These are phyloP conservation scores for Macrosiphum euphorbiae DNA, from an alignment of 2,888 invertebrate genomes.

Conservation along the genomic window DNA sequence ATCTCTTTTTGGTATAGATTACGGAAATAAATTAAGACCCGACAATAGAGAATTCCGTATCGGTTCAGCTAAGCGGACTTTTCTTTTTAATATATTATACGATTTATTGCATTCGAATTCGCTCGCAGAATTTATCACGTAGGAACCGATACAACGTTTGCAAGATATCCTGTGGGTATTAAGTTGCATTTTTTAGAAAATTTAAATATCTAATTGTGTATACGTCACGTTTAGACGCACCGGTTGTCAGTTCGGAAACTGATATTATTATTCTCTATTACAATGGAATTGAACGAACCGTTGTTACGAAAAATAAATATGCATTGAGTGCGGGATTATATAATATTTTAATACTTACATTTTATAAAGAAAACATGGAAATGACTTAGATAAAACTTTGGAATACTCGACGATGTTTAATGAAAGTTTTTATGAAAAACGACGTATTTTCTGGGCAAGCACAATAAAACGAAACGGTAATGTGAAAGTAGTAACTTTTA, in stretches of 20 bases:
- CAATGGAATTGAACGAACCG: not conserved
- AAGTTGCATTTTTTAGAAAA: not conserved
- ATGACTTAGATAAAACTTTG: not conserved
- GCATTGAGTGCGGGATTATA: not conserved
- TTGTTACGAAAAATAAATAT: slow-evolving; percentile 1
- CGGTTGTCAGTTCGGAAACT: not conserved
- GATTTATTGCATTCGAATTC: not conserved
- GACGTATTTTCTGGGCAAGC: not conserved
- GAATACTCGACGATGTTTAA: not conserved
- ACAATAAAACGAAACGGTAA: not conserved
- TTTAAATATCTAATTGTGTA: not conserved
- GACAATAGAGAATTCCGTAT: not conserved
- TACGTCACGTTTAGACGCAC: not conserved
- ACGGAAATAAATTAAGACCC: not conserved
- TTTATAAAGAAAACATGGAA: not conserved
- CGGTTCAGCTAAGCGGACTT: not conserved
- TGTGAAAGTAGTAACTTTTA: not conserved
- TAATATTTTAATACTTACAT: not conserved
- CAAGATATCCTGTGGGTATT: not conserved
- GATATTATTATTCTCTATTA: not conserved
- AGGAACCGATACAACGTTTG: not conserved
- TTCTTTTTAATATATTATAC: not conserved
- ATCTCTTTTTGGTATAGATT: not conserved
- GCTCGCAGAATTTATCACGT: not conserved
- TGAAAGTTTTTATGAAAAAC: slow-evolving; percentile 5